Evolutionary conservation across 1,140 invertebrate genomes (phyloP).

Genomic region (Drosophila kurseongensis): DNA sequence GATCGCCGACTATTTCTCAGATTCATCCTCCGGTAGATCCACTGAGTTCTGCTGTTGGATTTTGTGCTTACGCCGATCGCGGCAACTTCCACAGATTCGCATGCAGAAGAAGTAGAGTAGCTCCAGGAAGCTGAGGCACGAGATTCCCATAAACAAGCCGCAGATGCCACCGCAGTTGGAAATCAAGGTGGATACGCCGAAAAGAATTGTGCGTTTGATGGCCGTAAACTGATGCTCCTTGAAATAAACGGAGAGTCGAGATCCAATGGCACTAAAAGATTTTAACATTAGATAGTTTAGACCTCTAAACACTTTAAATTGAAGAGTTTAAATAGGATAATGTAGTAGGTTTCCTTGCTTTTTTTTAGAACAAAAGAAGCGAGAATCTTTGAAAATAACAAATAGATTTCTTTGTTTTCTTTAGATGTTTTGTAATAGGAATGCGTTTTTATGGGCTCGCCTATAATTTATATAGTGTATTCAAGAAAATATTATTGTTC

Average conservation of each 20-base stretch:
- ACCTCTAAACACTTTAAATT: no score
- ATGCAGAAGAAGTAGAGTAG: constrained; percentile 85
- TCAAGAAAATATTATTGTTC: no score
- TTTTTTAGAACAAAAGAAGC: no score
- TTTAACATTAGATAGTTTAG: background rate
- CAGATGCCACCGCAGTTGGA: constrained; percentile 89
- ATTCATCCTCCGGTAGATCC: constrained; percentile 27
- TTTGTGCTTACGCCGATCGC: constrained; percentile 67
- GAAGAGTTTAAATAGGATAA: no score
- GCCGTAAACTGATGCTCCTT: constrained; percentile 89
- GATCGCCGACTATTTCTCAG: constrained; percentile 16
- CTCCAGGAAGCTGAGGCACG: constrained; percentile 86
- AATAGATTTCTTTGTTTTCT: no score
- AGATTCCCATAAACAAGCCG: constrained; percentile 88
- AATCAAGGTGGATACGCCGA: constrained; percentile 88
- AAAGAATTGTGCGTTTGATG: constrained; percentile 87
- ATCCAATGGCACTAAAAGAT: constrained; percentile 53
- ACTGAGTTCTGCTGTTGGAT: constrained; percentile 45
- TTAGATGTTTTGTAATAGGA: no score
- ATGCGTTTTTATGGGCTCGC: no score
- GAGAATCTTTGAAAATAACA: no score
- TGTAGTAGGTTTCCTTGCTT: no score
- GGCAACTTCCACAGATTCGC: constrained; percentile 75
- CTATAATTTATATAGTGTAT: no score
- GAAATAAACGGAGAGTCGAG: constrained; percentile 86